Evolutionary conservation across 1,140 invertebrate genomes (phyloP), one percentile per base, ranked within the genome.

Genomic region (Mycetomoellerius zeteki): DNA sequence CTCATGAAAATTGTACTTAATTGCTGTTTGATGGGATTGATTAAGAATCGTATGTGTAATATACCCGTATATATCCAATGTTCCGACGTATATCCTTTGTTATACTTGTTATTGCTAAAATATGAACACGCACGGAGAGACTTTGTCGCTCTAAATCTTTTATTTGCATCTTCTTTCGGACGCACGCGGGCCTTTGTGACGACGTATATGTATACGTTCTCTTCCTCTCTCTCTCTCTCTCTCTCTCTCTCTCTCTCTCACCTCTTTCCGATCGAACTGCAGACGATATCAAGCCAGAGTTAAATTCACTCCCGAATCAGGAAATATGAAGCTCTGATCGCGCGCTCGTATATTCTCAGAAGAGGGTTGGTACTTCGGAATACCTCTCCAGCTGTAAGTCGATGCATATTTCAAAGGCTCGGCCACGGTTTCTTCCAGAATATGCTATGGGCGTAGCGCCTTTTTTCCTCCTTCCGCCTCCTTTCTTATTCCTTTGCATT

Each of bases 281-380:
- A 86, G 47, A 65, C 60, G 89, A 88, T 88, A 88, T 88, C 71
- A 58, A 58, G 76, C 37, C 52, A 21, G 88, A 91, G 90, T 92
- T 92, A 92, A 90, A 89, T 92, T 92, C 91, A 91, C 80, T 90
- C 86, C 78, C 78, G 92, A 92, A 92, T 92, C 91, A 92, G 90
- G 76, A 92, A 92, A 92, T 92, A 92, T 90, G 91, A 92, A 89
- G 88, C 91, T 86, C 78, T 86, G 90, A 91, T 91, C 88, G 77
- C 78, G 60, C 86, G 78, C 86, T 86, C 86, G 82, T 91, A 88
- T 90, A 90, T 91, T 77, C 84, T 86, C 82, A 58, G 60, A 85
- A 85, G 87, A 88, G 86, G 76, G 89, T 88, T 62, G 89, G 72
- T 88, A 78, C 73, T 82, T 82, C 58, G 77, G 88, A 90, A 88